Evolutionary conservation across 2,888 invertebrate species (phyloP), one percentile per base, ranked within the genome.

Genomic region (Dryocosmus kuriphilus): DNA sequence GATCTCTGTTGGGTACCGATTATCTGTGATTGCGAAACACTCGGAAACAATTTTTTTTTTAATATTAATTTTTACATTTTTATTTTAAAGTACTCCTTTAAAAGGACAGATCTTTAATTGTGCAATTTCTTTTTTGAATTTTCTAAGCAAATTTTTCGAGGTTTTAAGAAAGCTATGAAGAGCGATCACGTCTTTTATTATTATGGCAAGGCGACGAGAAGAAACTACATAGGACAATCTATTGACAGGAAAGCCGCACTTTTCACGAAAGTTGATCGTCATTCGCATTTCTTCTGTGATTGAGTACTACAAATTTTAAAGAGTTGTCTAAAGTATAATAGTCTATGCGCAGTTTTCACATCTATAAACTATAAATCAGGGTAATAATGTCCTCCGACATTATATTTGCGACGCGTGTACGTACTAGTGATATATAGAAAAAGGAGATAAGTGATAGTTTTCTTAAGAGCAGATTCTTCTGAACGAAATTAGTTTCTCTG

Each of bases 171-270:
- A 55, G 55, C 19, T 30, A 30, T 51, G 46, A 27, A 51, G 32
- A 22, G 71, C 11, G 51, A 71, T 71, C 51, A 24, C 27, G 67
- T 67, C 9, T 67, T 67, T 71, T 71, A 46, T 30, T 65, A 46
- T 51, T n/a, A 55, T 71, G 51, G 71, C 46, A 32, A 55, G n/a
- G 32, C 51, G 51, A 51, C 16, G 16, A n/a, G 51, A 55, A 71
- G 51, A 71, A 71, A n/a, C 30, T 77, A 79, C 76, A 67, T 74
- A 77, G 79, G 82, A 82, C 82, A 82, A 82, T 82, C 82, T 73
- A 51, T 80, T 76, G 79, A 77, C 76, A 74, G 76, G 73, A 74
- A 79, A 80, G 75, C 73, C 76, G 77, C 75, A 67, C 79, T 78
- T 79, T 80, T 79, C 71, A 79, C 76, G 71, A 77, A 77, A 67